A percentile compares a stretch with the other conserved stretches of the same genome.
Evolutionary conservation across 2,888 invertebrate genomes (phyloP).

Genomic region (Ophion ventricosus): DNA sequence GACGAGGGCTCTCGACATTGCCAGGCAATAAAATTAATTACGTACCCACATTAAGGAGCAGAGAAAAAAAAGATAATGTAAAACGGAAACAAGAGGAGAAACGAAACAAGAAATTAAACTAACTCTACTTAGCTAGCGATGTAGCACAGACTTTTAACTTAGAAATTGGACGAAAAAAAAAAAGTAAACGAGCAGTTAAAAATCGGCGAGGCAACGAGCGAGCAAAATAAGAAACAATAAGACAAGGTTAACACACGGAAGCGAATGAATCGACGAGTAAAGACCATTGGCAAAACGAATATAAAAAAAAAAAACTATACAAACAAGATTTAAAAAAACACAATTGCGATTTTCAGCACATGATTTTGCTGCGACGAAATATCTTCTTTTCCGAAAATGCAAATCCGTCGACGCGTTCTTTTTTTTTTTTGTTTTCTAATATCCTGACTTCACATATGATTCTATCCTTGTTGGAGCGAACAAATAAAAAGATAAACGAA

Average conservation of each 20-base stretch:
- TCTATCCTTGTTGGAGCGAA: slow-evolving; percentile 17
- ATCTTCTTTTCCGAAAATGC: slow-evolving; percentile 28
- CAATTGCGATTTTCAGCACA: slow-evolving; percentile 51
- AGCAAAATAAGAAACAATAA: not conserved
- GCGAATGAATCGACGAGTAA: slow-evolving; percentile 29
- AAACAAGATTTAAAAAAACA: slow-evolving; percentile 8
- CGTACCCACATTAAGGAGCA: slow-evolving; percentile 23
- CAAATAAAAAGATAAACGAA: slow-evolving; percentile 18
- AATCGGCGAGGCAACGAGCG: slow-evolving; percentile 7
- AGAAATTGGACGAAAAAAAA: slow-evolving; percentile 38
- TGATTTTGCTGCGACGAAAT: slow-evolving; percentile 43
- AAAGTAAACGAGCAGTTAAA: slow-evolving; percentile 21
- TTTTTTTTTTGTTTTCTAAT: slow-evolving; percentile 52
- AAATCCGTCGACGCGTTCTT: slow-evolving; percentile 28
- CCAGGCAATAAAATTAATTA: slow-evolving; percentile 53
- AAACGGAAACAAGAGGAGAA: slow-evolving; percentile 9
- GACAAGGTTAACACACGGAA: not conserved
- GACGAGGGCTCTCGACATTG: slow-evolving; percentile 50
- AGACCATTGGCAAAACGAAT: slow-evolving; percentile 42
- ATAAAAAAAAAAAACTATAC: slow-evolving; percentile 2
- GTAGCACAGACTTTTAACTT: slow-evolving; percentile 63
- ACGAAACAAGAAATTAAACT: slow-evolving; percentile 47
- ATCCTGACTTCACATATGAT: slow-evolving; percentile 47
- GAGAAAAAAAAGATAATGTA: slow-evolving; percentile 30
- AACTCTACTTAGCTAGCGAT: slow-evolving; percentile 59